These are phyloP conservation scores for Oscheius sp. DNA, from an alignment of 1,140 invertebrate genomes.

Conservation along the genomic window DNA sequence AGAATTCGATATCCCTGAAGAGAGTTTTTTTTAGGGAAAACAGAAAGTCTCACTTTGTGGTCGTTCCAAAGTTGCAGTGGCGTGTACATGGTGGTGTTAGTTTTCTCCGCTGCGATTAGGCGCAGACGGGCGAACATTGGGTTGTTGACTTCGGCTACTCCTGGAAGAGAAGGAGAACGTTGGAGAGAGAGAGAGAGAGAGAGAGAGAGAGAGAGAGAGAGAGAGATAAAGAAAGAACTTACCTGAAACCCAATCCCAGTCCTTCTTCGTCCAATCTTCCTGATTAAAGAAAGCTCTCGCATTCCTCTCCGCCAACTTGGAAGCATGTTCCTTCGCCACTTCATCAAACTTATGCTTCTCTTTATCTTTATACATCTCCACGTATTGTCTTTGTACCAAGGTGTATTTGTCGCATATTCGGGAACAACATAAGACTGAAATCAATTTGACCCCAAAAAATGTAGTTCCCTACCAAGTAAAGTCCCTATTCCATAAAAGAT, in stretches of 20 bases:
- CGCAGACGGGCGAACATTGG: constrained; percentile 33
- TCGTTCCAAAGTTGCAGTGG: constrained; percentile 38
- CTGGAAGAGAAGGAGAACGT: too few species aligned
- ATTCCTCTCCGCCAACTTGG: constrained; percentile 36
- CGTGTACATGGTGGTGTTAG: constrained; percentile 35
- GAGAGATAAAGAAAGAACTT: too few species aligned
- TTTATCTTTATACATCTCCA: constrained; percentile 47
- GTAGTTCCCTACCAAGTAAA: constrained; percentile 12
- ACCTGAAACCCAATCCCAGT: constrained; percentile 43
- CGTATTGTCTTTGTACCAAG: constrained; percentile 48
- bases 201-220: too few species aligned
- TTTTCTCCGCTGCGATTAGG: constrained; percentile 28
- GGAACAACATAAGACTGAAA: constrained; percentile 47
- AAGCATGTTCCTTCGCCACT: constrained; percentile 44
- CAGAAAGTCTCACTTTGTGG: background rate
- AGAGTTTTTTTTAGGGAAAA: background rate
- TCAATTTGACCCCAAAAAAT: background rate
- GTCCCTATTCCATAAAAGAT: constrained; percentile 14
- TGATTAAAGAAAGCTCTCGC: constrained; percentile 34
- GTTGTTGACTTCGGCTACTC: constrained; percentile 34
- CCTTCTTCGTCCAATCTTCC: constrained; percentile 35
- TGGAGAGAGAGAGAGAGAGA: too few species aligned
- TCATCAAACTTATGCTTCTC: constrained; percentile 50
- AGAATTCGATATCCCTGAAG: background rate
- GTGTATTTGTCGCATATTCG: constrained; percentile 57